Evolutionary conservation across 1,140 invertebrate species (phyloP), one percentile per base, ranked within the genome.

Genomic region (Bombus haemorrhoidalis): DNA sequence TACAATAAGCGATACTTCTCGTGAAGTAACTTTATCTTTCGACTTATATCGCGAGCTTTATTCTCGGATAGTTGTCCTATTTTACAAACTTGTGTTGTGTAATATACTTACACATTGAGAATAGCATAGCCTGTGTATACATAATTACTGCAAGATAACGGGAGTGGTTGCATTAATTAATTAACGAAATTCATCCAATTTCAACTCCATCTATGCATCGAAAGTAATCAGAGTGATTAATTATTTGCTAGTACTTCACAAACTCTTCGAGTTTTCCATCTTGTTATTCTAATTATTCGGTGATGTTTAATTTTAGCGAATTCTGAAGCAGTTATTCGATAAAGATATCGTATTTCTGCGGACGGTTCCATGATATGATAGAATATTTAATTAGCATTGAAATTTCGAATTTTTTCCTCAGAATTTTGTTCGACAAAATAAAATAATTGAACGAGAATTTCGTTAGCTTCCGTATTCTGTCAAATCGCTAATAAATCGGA

Each of bases 401-500:
- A 66, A 66, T 69, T 25, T 69, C 10, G 37, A 39, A 71, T 13
- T 5, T 39, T 25, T 43, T 13, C 1, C 3, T 9, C 2, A 1
- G 34, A n/a, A n/a, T 43, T 73, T 22, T 5, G 8, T 9, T 43
- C n/a, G 43, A 25, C 18, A 22, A 13, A 53, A 39, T 32, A 6
- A 28, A 73, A 34, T 47, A 28, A 43, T 28, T 2, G 47, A n/a
- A 28, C 22, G 47, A 71, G 39, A 75, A 86, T 76, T 53, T 8
- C 75, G 37, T 47, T 75, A 34, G 43, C 69, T 86, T 88, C 74
- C 59, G 62, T 32, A 57, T 47, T 37, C 47, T 79, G 83, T 88
- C 74, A 90, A 89, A 90, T 89, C 73, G 78, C 66, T 73, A 86
- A 87, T 78, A 87, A 90, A 90, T 89, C 85, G 81, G 37, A 73